Evolutionary conservation across 2,113 vertebrate species (phyloP).

Genomic region (Melanocharis versteri): DNA sequence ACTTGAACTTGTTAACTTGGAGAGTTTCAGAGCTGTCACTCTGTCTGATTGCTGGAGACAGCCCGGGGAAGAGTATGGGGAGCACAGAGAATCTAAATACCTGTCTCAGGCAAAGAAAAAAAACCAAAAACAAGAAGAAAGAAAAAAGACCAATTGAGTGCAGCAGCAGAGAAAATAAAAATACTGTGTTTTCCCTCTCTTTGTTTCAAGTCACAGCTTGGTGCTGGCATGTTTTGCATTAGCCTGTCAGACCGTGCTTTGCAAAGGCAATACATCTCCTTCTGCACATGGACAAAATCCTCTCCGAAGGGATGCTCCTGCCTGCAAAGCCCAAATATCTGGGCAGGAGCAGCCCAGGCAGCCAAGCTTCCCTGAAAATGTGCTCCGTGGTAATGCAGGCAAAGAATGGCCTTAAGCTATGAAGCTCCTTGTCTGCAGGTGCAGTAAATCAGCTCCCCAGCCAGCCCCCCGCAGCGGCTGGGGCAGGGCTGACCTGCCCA

Average conservation of each 20-base stretch:
- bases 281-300: neutral
- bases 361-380: neutral
- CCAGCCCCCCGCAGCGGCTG: fast-evolving
- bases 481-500: neutral
- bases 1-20: constrained; percentile 69
- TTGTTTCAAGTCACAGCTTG: constrained; percentile 60
- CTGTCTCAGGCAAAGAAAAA: neutral
- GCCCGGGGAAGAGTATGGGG: neutral
- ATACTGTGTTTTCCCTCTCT: constrained; percentile 29
- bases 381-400: neutral
- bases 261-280: constrained; percentile 12
- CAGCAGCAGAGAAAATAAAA: constrained; percentile 44
- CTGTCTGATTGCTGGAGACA: constrained; percentile 63
- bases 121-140: neutral
- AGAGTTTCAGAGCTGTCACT: constrained; percentile 58
- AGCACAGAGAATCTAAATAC: constrained; percentile 20
- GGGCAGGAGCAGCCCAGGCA: neutral
- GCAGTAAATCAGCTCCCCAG: neutral
- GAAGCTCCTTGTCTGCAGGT: neutral
- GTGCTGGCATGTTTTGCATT: constrained; percentile 55
- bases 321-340: neutral
- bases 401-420: neutral
- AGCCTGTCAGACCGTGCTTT: constrained; percentile 3
- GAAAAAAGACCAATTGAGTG: neutral
- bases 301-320: neutral